Evolutionary conservation across 2,797 vertebrate genomes (phyloP).

Genomic region (Pteropus rufus): DNA sequence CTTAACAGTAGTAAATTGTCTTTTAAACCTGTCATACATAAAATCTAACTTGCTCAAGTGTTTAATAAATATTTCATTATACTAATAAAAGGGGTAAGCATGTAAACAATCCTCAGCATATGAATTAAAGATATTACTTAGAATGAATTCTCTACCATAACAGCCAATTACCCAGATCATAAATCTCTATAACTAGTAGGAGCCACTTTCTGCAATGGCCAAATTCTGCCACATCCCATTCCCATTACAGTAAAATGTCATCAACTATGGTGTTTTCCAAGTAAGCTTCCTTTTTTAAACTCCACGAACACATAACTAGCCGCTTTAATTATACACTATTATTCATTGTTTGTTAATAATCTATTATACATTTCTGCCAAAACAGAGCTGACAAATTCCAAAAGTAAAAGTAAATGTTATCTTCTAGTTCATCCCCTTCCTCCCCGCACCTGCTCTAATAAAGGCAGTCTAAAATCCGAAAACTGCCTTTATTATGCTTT

Average conservation of each 20-base stretch:
- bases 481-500: not conserved
- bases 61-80: not conserved
- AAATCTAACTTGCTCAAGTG: not conserved
- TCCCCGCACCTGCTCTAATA: not conserved
- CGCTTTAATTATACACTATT: not conserved
- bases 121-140: not conserved
- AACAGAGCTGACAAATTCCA: not conserved
- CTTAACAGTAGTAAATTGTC: not conserved
- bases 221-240: not conserved
- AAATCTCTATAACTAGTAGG: not conserved
- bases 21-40: not conserved
- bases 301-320: not conserved
- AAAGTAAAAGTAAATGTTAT: not conserved
- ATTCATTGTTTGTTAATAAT: not conserved
- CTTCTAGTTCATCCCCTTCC: not conserved
- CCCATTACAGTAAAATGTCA: not conserved
- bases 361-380: conserved; percentile 8
- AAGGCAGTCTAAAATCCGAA: not conserved
- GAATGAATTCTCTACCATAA: not conserved
- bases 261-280: not conserved
- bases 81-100: not conserved
- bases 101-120: not conserved
- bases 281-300: not conserved
- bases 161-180: not conserved
- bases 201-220: not conserved